Conservation (phyloP, 2,888 invertebrate genomes). For the Schrankia costaestrigalis region DNA sequence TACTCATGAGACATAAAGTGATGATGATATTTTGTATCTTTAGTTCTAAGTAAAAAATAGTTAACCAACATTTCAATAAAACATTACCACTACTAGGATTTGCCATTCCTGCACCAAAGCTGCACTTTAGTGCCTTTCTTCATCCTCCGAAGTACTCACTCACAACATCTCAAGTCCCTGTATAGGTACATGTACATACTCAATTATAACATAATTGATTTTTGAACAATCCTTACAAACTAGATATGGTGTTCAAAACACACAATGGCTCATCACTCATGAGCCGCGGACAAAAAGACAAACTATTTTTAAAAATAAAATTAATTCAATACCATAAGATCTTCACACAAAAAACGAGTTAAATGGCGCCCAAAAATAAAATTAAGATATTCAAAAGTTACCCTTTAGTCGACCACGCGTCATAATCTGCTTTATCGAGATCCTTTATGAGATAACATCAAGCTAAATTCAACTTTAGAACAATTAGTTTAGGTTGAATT, state of each 20-base stretch:
- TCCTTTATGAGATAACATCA: slow-evolving; percentile 18
- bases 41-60: too few relatives aligned
- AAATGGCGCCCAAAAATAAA: slow-evolving; percentile 48
- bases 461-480: slow-evolving; percentile 14
- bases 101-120: too few relatives aligned
- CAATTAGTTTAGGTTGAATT: slow-evolving; percentile 17
- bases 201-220: slow-evolving; percentile 3
- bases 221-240: slow-evolving; percentile 13
- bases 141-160: too few relatives aligned
- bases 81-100: too few relatives aligned
- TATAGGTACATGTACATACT: too few relatives aligned
- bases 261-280: slow-evolving; percentile 29
- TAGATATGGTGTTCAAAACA: too few relatives aligned
- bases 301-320: slow-evolving; percentile 23
- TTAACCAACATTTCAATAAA: too few relatives aligned
- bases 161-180: too few relatives aligned
- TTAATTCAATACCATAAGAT: slow-evolving; percentile 31
- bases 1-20: too few relatives aligned
- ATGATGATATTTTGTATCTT: too few relatives aligned
- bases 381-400: slow-evolving; percentile 54
- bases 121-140: too few relatives aligned
- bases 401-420: slow-evolving; percentile 40
- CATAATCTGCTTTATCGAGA: slow-evolving; percentile 50
- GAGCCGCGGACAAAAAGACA: slow-evolving; percentile 23
- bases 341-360: slow-evolving; percentile 39